A percentile compares a stretch with the other conserved stretches of the same genome.
Evolutionary conservation across 23 tunicate genomes (phyloP).

Genomic region (Halocynthia aurantium): DNA sequence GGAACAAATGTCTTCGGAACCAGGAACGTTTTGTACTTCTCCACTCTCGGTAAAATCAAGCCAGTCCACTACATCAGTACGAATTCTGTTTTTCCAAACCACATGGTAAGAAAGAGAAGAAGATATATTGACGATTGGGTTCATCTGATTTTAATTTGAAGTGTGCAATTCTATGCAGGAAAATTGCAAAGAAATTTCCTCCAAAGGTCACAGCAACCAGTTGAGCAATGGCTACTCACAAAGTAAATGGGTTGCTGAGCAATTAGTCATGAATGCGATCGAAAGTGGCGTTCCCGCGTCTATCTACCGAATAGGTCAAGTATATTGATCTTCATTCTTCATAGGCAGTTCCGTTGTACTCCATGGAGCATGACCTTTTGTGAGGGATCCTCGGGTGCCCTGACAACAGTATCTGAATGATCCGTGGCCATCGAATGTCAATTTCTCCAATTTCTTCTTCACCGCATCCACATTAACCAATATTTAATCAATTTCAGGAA

Average conservation of each 20-base stretch:
- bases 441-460: too few species aligned
- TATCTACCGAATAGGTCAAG: constrained; percentile 77
- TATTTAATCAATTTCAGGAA: constrained; percentile 26
- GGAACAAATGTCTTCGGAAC: constrained; percentile 88
- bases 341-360: neutral
- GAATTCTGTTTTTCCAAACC: constrained; percentile 81
- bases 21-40: constrained; percentile 65
- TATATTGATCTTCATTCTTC: neutral
- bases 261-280: constrained; percentile 38
- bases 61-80: constrained; percentile 93
- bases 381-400: neutral
- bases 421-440: neutral
- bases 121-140: neutral
- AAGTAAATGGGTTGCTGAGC: constrained; percentile 92
- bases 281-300: constrained; percentile 68
- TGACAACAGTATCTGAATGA: neutral
- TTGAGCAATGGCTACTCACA: constrained; percentile 66
- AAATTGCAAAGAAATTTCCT: constrained; percentile 42
- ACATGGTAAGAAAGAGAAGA: constrained; percentile 22
- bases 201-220: constrained; percentile 8
- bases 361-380: neutral
- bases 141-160: neutral
- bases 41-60: constrained; percentile 63
- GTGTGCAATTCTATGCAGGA: constrained; percentile 24
- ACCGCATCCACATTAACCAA: too few species aligned